Percentiles rank a stretch among this genome's conserved stretches.
Evolutionary conservation across 2,797 vertebrate genomes (phyloP).

Genomic region (Mico argentatus): DNA sequence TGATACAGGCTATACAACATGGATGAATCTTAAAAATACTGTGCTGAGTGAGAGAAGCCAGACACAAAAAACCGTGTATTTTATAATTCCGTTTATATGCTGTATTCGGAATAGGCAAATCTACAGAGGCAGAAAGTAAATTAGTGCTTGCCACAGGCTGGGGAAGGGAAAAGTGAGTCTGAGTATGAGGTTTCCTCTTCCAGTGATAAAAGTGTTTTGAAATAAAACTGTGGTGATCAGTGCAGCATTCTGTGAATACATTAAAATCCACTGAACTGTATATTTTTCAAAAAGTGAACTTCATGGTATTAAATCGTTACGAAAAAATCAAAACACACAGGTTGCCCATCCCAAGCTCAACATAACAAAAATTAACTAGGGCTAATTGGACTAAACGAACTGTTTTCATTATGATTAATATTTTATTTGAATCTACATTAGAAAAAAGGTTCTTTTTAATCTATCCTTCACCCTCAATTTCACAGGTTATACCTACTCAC

Average conservation of each 20-base stretch:
- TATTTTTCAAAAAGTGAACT: background rate
- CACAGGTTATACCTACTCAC: background rate
- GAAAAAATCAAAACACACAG: background rate
- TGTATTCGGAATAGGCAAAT: background rate
- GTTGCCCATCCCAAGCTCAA: background rate
- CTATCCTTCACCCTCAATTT: background rate
- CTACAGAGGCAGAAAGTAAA: background rate
- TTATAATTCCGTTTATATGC: background rate
- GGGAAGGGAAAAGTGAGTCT: background rate
- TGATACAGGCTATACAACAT: background rate
- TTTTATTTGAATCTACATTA: slow-evolving; percentile 21
- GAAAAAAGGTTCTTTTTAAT: background rate
- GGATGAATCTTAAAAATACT: background rate
- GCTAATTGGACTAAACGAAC: background rate
- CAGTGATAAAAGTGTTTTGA: background rate
- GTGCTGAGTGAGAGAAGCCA: background rate
- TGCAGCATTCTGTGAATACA: background rate
- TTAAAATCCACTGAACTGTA: background rate
- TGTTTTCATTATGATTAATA: background rate
- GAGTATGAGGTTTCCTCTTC: background rate
- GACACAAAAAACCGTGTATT: background rate
- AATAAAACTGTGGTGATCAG: background rate
- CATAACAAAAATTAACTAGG: background rate
- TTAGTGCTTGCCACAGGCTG: background rate
- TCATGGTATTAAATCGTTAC: background rate